phyloP scores from a whole-genome alignment of 2,113 vertebrate species.

The Cromileptes altivelis region DNA sequence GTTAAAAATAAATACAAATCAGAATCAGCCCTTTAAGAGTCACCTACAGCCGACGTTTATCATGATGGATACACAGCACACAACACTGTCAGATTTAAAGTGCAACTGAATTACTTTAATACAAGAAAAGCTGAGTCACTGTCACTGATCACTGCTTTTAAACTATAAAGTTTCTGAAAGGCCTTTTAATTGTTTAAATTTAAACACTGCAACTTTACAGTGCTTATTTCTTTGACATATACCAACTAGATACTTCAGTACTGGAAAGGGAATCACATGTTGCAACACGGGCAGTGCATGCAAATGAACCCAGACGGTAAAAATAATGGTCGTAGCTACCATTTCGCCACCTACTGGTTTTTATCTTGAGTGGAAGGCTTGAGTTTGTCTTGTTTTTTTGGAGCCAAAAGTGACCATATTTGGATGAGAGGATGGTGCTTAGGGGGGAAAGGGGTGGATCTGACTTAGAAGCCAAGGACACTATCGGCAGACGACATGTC shows the following conservation, averaged over 20 bases:
- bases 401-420: too few species aligned
- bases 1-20: conserved; percentile 49
- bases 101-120: not conserved
- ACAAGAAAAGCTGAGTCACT: conserved; percentile 12
- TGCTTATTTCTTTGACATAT: not conserved
- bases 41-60: conserved; percentile 31
- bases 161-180: not conserved
- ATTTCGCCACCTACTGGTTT: too few species aligned
- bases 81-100: not conserved
- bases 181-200: not conserved
- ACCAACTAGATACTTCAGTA: not conserved
- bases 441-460: too few species aligned
- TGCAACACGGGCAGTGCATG: too few species aligned
- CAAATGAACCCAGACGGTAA: too few species aligned
- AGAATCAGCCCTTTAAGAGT: conserved; percentile 13
- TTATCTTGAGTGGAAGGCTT: too few species aligned
- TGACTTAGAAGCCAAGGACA: too few species aligned
- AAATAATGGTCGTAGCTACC: too few species aligned
- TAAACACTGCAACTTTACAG: not conserved
- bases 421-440: too few species aligned
- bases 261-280: too few species aligned
- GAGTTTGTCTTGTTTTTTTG: too few species aligned
- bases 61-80: not conserved
- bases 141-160: not conserved
- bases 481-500: too few species aligned